Conservation (phyloP, 2,797 vertebrate genomes). For the Jordanella pulchra region DNA sequence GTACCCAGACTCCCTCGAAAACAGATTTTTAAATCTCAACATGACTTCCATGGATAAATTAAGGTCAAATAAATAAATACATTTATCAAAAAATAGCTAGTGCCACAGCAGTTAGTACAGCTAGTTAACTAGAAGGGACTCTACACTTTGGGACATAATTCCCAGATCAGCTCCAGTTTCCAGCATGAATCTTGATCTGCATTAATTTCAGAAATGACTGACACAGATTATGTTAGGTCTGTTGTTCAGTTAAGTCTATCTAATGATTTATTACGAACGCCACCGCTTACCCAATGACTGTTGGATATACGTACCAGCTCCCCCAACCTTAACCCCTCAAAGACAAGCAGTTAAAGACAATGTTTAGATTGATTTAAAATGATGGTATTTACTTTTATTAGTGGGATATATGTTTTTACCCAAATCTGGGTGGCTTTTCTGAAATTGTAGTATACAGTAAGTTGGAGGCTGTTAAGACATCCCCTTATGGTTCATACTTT, state of each 20-base stretch:
- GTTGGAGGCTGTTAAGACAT: conserved; percentile 1
- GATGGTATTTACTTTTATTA: neutral
- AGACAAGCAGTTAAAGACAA: no score
- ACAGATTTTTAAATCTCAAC: no score
- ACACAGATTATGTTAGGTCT: neutral
- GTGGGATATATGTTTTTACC: neutral
- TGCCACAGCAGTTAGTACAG: neutral
- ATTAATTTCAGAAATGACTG: neutral
- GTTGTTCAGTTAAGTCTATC: neutral
- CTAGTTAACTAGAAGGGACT: neutral
- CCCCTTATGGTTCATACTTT: neutral
- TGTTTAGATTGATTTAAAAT: neutral
- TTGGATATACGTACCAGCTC: no score
- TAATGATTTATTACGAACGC: no score
- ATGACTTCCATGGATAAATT: no score
- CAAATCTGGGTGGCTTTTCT: neutral
- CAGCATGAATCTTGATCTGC: neutral
- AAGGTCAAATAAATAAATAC: no score
- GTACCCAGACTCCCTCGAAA: no score
- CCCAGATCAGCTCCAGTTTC: neutral
- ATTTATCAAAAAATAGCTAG: neutral
- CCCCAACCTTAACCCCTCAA: no score
- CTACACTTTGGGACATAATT: neutral
- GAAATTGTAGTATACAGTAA: neutral
- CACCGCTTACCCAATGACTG: no score